Evolutionary conservation across 2,888 invertebrate genomes (phyloP), one percentile per base, ranked within the genome.

Genomic region (Ceriagrion tenellum): DNA sequence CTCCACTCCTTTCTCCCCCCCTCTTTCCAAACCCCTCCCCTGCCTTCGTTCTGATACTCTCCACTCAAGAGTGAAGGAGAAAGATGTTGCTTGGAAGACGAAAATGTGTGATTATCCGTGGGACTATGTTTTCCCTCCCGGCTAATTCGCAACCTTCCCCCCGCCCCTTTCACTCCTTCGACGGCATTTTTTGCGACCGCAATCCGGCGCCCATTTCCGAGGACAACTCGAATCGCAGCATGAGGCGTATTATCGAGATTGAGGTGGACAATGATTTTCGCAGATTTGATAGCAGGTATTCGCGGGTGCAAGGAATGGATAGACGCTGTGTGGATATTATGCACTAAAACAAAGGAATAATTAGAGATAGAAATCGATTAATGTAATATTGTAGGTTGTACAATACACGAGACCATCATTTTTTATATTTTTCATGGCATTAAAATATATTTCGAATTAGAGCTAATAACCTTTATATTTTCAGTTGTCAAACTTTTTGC

Each of bases 21-120:
- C 35, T 35, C 59, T 6, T 26, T 12, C 30, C 30, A 35, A 18
- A 1, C 2, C 13, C 16, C 35, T 59, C 35, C 23, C 12, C 13
- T 16, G 59, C n/a, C 40, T 23, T 35, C 20, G n/a, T 91, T 26
- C 30, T 16, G 35, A 40, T 1, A 35, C 35, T 2, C 35, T 59
- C 59, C 40, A 35, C 59, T 40, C 91, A 23, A 23, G 40, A 23
- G 69, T 47, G 69, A 63, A 55, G 47, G 40, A n/a, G 93, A 74
- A 47, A 93, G 26, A 93, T 93, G 40, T 8, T 47, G 47, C 18
- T 13, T 13, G 91, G 89, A 69, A 91, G 40, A 47, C 2, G 69
- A 47, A 74, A 93, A 93, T 63, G 55, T 91, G 69, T 93, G 93
- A 69, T 91, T 74, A 93, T 93, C 93, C 12, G 13, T 6, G 26